Evolutionary conservation across 2,888 invertebrate species (phyloP), one percentile per base, ranked within the genome.

Genomic region (Periphyllus acericola): DNA sequence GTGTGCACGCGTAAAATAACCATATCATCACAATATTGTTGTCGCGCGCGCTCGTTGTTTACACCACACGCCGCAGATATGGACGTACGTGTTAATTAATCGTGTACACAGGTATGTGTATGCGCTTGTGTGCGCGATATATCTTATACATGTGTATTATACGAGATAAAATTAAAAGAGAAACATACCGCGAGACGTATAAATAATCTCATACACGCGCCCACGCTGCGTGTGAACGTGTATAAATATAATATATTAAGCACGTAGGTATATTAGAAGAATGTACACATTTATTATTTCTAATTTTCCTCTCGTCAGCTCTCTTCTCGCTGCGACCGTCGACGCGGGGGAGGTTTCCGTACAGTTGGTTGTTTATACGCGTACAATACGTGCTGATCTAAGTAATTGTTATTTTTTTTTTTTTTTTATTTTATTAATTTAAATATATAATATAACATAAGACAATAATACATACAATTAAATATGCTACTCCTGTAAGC

Each of bases 41-140:
- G 74, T 74, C 74, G 36, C 74, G 36, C 36, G 19, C 74, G 74
- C 21, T 9, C 75, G 75, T 46, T 17, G 75, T 68, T 68, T 40
- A 72, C 72, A 34, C 72, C 25, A 36, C 74, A 36, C 21, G 74
- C 25, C 32, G n/a, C 19, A 21, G 8, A 6, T 46, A 46, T 3
- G 74, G 1, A 29, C 19, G 46, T 79, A 60, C 34, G 66, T 80
- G 60, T 68, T 68, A 81, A 81, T 81, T 81, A 81, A 68, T 68
- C 21, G 81, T 14, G 68, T 68, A 46, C 68, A 81, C 46, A 78
- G 66, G 40, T 11, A n/a, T 68, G 68, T 68, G n/a, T n/a, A 11
- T 29, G 68, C 8, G 55, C 17, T 6, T 60, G 55, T 60, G 55
- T 60, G 29, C 60, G 60, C 14, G 55, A n/a, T n/a, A n/a, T n/a